Base-by-base conservation (phyloP, 2,888 invertebrate genomes). In the Deroplatys truncata region DNA sequence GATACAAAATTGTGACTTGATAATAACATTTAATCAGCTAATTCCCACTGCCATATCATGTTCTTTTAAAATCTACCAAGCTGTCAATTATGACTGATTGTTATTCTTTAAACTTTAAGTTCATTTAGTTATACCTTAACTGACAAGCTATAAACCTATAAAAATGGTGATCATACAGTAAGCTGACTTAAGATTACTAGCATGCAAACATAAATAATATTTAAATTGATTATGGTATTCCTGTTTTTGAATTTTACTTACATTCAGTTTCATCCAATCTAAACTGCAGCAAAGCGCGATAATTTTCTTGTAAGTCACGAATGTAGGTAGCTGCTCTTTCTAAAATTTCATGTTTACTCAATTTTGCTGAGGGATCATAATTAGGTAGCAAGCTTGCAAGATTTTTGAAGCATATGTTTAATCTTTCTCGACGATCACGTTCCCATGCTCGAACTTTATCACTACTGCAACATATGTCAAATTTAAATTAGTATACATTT, bases 351-450 rank as follows among this genome's bases (percentile, higher is more conserved):
- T 92, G 90, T 91, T 92, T 93, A 86, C 91, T 92, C 4, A 91
- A 88, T 10, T 91, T 90, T 3, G 91, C 88, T 5, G 92, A 91
- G 3, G 92, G 92, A 91, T 93, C 93, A 90, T 93, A 92, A 88
- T 92, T 92, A n/a, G 95, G 95, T 88, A 95, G 91, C 86, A 94
- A 93, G 92, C 94, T 94, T 88, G 93, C 93, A 88, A 95, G 92
- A 10, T 93, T 93, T 90, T 93, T 93, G 93, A 95, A 95, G 84
- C 94, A 94, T 25, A 93, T 93, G 92, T 96, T 96, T 92, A 96
- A 95, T 92, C 96, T 95, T 91, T 95, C 95, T 92, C 96, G 94
- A 92, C 96, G 94, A 92, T 95, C 95, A 92, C 96, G 95, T 93
- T 96, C 96, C 96, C 96, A 96, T 94, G 95, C 95, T 28, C 89